These are phyloP conservation scores for Oncorhynchus tshawytscha DNA, from an alignment of 2,113 vertebrate species.

Conservation along the genomic window DNA sequence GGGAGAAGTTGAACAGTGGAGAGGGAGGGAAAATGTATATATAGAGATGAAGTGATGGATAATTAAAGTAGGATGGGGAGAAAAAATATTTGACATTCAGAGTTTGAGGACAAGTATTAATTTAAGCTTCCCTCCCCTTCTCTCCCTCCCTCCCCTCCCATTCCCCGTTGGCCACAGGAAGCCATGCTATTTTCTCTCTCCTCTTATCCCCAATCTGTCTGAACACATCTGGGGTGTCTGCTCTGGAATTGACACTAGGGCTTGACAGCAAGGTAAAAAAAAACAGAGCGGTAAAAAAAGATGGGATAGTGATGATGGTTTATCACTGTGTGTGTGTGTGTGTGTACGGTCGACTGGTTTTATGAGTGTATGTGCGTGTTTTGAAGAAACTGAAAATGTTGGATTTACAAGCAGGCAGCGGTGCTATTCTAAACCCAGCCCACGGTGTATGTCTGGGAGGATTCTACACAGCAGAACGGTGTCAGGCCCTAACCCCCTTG, in stretches of 20 bases:
- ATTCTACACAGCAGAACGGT: slow-evolving; percentile 5
- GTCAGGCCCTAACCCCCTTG: slow-evolving; percentile 26
- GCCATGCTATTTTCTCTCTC: not conserved
- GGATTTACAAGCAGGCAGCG: not conserved
- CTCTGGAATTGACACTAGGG: not conserved
- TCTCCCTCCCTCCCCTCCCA: no score
- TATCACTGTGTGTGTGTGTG: no score
- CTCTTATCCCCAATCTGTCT: not conserved
- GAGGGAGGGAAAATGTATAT: not conserved
- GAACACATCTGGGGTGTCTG: not conserved
- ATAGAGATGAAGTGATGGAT: not conserved
- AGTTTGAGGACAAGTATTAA: no score
- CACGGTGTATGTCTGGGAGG: not conserved
- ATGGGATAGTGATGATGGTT: no score
- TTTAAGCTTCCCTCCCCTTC: not conserved
- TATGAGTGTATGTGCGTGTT: not conserved
- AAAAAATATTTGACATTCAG: no score
- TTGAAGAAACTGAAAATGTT: not conserved
- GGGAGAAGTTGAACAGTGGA: not conserved
- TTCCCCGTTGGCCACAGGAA: not conserved
- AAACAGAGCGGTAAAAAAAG: not conserved
- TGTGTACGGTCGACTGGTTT: no score
- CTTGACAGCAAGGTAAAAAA: not conserved
- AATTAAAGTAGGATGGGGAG: not conserved
- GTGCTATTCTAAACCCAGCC: slow-evolving; percentile 13